These are phyloP conservation scores for Blennius ocellaris DNA, from an alignment of 2,113 vertebrate species.

Conservation along the genomic window DNA sequence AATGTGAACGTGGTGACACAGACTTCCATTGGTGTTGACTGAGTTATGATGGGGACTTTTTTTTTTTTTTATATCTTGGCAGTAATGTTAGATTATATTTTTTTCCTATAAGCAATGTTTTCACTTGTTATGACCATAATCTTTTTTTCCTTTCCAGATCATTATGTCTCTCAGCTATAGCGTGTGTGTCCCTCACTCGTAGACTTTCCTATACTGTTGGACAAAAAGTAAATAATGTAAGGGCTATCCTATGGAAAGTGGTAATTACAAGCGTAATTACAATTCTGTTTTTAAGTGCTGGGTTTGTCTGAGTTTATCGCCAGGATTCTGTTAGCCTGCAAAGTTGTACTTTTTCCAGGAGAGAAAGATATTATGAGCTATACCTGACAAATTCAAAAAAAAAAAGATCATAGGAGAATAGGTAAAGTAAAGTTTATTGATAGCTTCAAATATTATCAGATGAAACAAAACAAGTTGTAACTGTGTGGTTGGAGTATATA, in stretches of 20 bases:
- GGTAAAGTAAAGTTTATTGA: slow-evolving; percentile 33
- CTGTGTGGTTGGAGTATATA: slow-evolving; percentile 1
- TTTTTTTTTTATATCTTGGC: background rate
- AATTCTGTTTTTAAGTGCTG: slow-evolving; percentile 52
- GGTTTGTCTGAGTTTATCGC: slow-evolving; percentile 55
- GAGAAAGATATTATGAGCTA: slow-evolving; percentile 59
- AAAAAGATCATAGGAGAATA: slow-evolving; percentile 29
- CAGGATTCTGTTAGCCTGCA: slow-evolving; percentile 28
- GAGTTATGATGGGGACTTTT: slow-evolving; percentile 8
- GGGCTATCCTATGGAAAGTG: slow-evolving; percentile 73
- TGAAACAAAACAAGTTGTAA: slow-evolving; percentile 35
- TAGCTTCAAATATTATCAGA: slow-evolving; percentile 22
- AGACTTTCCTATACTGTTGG: slow-evolving; percentile 46
- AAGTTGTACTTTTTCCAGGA: slow-evolving; percentile 44
- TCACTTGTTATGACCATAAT: slow-evolving; percentile 25
- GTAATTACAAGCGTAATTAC: slow-evolving; percentile 70
- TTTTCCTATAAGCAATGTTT: slow-evolving; percentile 8
- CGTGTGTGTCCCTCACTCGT: slow-evolving; percentile 24
- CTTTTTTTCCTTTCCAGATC: slow-evolving; percentile 41
- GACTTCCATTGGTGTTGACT: slow-evolving; percentile 16
- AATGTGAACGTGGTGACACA: slow-evolving; percentile 41
- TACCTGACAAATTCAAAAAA: slow-evolving; percentile 37
- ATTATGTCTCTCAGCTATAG: slow-evolving; percentile 31
- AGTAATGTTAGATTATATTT: background rate
- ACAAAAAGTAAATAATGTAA: slow-evolving; percentile 57